Base-by-base conservation (phyloP, 2,797 vertebrate genomes). In the Xiphophorus birchmanni region DNA sequence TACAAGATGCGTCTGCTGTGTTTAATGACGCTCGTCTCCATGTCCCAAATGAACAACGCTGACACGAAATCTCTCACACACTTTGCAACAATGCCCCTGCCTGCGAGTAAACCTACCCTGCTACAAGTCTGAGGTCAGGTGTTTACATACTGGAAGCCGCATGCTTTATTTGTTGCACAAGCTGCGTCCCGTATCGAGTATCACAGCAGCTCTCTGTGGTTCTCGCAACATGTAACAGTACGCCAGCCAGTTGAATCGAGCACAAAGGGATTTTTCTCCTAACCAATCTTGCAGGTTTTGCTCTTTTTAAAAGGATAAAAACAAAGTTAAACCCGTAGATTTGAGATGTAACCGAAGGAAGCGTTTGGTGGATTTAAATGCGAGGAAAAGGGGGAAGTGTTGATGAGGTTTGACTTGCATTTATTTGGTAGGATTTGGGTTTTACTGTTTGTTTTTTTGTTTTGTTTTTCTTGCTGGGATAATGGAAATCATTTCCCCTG, bases 191-290 rank as follows among this genome's bases (percentile, higher is more conserved):
- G 13, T 77, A 77, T 86, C 32, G 73, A 44, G 76, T 40, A 71
- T 4, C 76, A 65, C 40, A 74, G 29, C 75, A 63, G 72, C 21
- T 75, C 69, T 63, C 48, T 2, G 40, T 23, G 73, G 77, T 76
- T 83, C 71, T 71, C 77, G 40, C 78, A 29, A 26, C 80, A 80
- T 35, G 29, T 48, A 89, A 87, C 80, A 86, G 77, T 45, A 81
- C 72, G 85, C 77, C 80, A 7, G 52, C 78, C 72, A 80, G 15
- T 26, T 88, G 76, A 87, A 84, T 77, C 47, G 78, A 84, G 84
- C 72, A 84, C 76, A 35, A 87, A 88, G 67, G 63, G 54, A 32
- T 26, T n/a, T 18, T 80, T 86, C 32, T 89, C 47, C 74, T 71
- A 79, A 52, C 82, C 78, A 77, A 77, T 79, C 77, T 74, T 84